These are phyloP conservation scores for Scaeva pyrastri DNA, from an alignment of 2,888 invertebrate genomes.

Conservation along the genomic window DNA sequence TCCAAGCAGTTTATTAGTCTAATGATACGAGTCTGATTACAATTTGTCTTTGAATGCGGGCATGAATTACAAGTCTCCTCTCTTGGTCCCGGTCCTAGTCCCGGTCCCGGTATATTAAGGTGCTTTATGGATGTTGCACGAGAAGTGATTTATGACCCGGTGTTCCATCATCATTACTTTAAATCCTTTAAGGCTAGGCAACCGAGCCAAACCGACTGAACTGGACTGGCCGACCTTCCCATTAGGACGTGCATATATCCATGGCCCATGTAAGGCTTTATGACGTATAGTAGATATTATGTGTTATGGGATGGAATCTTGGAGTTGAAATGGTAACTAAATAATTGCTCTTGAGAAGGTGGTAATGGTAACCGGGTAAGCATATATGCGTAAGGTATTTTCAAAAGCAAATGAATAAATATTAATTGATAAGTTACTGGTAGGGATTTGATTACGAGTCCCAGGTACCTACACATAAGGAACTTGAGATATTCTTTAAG, in stretches of 20 bases:
- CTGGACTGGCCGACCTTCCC: neutral
- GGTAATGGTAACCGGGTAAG: neutral
- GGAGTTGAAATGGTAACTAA: constrained; percentile 8
- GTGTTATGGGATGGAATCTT: neutral
- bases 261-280: neutral
- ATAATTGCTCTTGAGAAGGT: constrained; percentile 34
- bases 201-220: neutral
- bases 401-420: constrained; percentile 34
- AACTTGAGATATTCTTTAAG: neutral
- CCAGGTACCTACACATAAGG: neutral
- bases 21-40: constrained; percentile 32
- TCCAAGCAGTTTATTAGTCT: constrained; percentile 45
- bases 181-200: constrained; percentile 52
- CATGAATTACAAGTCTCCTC: neutral
- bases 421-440: constrained; percentile 40
- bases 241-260: constrained; percentile 11
- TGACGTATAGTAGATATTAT: neutral
- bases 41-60: constrained; percentile 56
- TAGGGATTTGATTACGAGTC: neutral
- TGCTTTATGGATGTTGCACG: neutral
- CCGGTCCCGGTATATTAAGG: neutral
- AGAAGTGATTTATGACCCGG: constrained; percentile 55
- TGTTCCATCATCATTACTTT: constrained; percentile 61
- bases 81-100: neutral
- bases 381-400: constrained; percentile 19